A percentile compares a stretch with the other conserved stretches of the same genome.
These are phyloP conservation scores for Acanthococcus lagerstroemiae DNA, from an alignment of 2,888 invertebrate genomes.

Conservation along the genomic window DNA sequence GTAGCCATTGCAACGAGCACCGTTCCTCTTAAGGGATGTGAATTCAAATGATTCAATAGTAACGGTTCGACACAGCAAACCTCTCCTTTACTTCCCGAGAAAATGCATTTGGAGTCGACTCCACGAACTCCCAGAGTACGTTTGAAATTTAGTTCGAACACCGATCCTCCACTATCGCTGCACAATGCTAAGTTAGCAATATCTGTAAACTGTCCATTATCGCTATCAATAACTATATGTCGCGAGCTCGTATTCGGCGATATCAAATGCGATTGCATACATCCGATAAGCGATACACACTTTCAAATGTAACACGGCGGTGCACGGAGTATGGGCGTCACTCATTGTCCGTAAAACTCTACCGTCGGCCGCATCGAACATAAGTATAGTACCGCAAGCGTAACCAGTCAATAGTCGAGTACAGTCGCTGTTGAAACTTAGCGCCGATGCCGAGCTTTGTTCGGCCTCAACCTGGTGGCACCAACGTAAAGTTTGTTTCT, in stretches of 20 bases:
- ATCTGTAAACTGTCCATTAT: conserved; percentile 58
- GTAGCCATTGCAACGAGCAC: conserved; percentile 87
- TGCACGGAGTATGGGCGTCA: conserved; percentile 73
- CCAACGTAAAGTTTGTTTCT: conserved; percentile 80
- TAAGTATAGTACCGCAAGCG: conserved; percentile 74
- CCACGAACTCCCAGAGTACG: conserved; percentile 77
- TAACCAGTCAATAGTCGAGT: conserved; percentile 70
- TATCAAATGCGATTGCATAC: not conserved
- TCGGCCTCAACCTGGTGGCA: conserved; percentile 61
- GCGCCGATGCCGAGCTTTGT: conserved; percentile 67
- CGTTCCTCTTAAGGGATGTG: conserved; percentile 60
- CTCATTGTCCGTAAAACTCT: conserved; percentile 62
- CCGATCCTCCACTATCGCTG: conserved; percentile 90
- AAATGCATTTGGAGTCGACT: conserved; percentile 83
- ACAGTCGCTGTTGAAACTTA: conserved; percentile 68
- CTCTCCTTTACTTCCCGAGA: conserved; percentile 95
- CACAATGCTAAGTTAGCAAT: conserved; percentile 63
- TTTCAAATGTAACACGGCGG: conserved; percentile 66
- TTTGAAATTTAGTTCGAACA: conserved; percentile 85
- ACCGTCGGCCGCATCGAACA: conserved; percentile 74
- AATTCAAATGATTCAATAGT: conserved; percentile 48
- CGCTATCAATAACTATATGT: not conserved
- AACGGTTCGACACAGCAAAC: conserved; percentile 67
- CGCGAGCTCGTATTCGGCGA: not conserved
- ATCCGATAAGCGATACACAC: conserved; percentile 41